These are phyloP conservation scores for Archilochus colubris DNA, from an alignment of 2,113 vertebrate species.

Conservation along the genomic window DNA sequence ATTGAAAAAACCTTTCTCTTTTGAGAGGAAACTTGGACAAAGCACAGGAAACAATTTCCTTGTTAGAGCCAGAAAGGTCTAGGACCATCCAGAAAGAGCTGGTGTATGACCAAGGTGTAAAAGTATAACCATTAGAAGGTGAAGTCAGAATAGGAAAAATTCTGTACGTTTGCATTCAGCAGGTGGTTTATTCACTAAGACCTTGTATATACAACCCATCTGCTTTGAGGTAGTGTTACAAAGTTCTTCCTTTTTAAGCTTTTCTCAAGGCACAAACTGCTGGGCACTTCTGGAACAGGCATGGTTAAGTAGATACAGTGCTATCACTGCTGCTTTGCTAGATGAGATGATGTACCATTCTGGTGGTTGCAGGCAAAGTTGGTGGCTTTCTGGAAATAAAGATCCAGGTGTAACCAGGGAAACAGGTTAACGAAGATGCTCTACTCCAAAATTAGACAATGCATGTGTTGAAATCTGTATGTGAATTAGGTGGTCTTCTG, in stretches of 20 bases:
- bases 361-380: background rate
- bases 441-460: background rate
- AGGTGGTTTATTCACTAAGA: background rate
- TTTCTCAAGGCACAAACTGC: background rate
- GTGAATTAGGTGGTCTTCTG: background rate
- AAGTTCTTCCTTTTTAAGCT: background rate
- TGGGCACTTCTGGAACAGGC: background rate
- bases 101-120: background rate
- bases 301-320: background rate
- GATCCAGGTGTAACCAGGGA: background rate
- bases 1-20: background rate
- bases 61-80: background rate
- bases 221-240: background rate
- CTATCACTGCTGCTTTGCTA: background rate
- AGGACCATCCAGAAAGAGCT: background rate
- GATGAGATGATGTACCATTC: background rate
- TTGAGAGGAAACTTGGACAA: background rate
- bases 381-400: background rate
- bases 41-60: background rate
- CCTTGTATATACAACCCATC: background rate
- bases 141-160: background rate
- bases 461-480: background rate
- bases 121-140: background rate
- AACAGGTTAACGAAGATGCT: background rate
- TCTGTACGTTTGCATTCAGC: background rate